A percentile compares a stretch with the other conserved stretches of the same genome.
Evolutionary conservation across 1,140 invertebrate genomes (phyloP).

Genomic region (Caenorhabditis remanei): DNA sequence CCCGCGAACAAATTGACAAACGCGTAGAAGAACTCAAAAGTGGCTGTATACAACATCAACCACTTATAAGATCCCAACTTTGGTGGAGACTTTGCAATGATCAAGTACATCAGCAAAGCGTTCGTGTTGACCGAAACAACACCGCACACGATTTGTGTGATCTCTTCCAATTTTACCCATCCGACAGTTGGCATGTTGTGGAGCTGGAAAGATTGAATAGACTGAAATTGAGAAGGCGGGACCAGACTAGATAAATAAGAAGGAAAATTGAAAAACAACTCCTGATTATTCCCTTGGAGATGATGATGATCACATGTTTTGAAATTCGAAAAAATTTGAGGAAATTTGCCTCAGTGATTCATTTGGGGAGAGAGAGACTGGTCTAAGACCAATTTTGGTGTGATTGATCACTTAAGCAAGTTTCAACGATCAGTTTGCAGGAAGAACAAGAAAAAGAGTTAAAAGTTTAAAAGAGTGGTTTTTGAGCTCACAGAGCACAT

Average conservation of each 20-base stretch:
- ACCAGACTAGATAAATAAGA: background rate
- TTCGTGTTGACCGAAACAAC: background rate
- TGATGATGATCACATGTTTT: background rate
- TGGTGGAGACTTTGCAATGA: conserved; percentile 6
- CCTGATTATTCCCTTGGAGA: background rate
- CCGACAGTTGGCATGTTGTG: background rate
- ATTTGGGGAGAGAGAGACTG: no score
- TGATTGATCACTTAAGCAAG: no score
- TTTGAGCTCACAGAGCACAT: no score
- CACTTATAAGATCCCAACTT: conserved; percentile 14
- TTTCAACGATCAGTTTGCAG: no score
- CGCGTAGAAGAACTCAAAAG: conserved; percentile 16
- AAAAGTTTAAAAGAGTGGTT: no score
- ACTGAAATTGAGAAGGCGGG: background rate
- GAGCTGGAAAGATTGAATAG: background rate
- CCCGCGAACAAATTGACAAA: conserved; percentile 28
- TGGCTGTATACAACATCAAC: conserved; percentile 17
- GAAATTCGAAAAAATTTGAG: no score
- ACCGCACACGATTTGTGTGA: background rate
- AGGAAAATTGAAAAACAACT: background rate
- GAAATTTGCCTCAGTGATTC: no score
- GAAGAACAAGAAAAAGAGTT: no score
- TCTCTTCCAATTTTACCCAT: conserved; percentile 13
- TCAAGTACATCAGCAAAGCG: conserved; percentile 7
- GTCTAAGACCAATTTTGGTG: no score